phyloP scores from a whole-genome alignment of 1,140 invertebrate species.

The Agraylea sexmaculata region DNA sequence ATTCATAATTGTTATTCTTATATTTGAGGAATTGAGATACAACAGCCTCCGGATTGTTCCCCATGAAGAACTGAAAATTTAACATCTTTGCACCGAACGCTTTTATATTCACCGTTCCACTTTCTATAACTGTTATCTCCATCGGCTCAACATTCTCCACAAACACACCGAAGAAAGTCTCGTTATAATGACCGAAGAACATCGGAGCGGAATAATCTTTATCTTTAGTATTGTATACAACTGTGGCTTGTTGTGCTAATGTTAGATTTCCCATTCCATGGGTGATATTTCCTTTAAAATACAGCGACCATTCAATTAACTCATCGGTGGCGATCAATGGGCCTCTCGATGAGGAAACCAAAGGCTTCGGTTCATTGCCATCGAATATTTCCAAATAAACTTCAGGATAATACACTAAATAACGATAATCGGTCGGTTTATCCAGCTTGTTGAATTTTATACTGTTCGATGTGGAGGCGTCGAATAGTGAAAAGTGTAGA shows the following conservation, averaged over 20 bases:
- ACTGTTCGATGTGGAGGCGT: slow-evolving; percentile 8
- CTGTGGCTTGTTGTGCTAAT: slow-evolving; percentile 22
- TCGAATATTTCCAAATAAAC: slow-evolving; percentile 16
- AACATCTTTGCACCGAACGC: slow-evolving; percentile 21
- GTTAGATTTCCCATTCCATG: slow-evolving; percentile 25
- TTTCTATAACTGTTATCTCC: slow-evolving; percentile 25
- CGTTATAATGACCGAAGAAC: slow-evolving; percentile 26
- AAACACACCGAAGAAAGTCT: slow-evolving; percentile 24
- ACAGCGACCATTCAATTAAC: slow-evolving; percentile 31
- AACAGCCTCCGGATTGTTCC: slow-evolving; percentile 24
- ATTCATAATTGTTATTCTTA: slow-evolving; percentile 7
- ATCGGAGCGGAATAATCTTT: slow-evolving; percentile 24
- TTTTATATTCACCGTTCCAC: slow-evolving; percentile 24
- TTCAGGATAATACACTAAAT: slow-evolving; percentile 15
- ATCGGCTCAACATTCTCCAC: slow-evolving; percentile 25
- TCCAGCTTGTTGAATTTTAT: slow-evolving; percentile 4
- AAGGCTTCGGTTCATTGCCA: slow-evolving; percentile 9
- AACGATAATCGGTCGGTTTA: slow-evolving; percentile 5
- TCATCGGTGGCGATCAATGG: slow-evolving; percentile 30
- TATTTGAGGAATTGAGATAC: slow-evolving; percentile 15
- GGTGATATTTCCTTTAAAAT: slow-evolving; percentile 23
- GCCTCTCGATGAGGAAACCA: slow-evolving; percentile 29
- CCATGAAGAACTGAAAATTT: slow-evolving; percentile 23
- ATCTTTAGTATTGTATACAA: slow-evolving; percentile 25
- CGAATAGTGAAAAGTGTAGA: slow-evolving; percentile 14